Percentiles rank a stretch among this genome's conserved stretches.
Conservation (phyloP, 1,140 invertebrate genomes). For the Drosophila nikananu region DNA sequence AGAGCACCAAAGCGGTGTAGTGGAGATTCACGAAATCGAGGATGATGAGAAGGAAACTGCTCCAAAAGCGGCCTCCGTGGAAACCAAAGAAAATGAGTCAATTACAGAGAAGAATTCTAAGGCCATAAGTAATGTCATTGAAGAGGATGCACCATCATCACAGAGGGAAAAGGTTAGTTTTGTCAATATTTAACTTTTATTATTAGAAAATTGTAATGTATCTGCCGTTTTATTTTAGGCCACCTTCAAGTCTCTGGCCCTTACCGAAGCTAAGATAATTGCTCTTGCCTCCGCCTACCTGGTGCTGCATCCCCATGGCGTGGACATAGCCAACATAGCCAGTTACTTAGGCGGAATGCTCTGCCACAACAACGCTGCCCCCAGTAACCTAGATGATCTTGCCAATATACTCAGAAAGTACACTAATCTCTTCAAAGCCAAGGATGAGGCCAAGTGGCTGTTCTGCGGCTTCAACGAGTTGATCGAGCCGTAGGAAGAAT, state of each 20-base stretch:
- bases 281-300: slow-evolving; percentile 93
- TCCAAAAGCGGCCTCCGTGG: not conserved
- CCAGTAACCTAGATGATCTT: slow-evolving; percentile 89
- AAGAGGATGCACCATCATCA: not conserved
- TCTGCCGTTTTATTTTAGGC: slow-evolving; percentile 16
- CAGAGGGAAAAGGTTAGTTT: slow-evolving; percentile 30
- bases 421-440: slow-evolving; percentile 89
- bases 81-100: slow-evolving; percentile 30
- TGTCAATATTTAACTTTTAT: not conserved
- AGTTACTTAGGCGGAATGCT: slow-evolving; percentile 92
- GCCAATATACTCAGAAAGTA: slow-evolving; percentile 91
- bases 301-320: slow-evolving; percentile 95
- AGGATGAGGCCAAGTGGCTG: slow-evolving; percentile 87
- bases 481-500: slow-evolving; percentile 11
- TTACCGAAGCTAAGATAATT: slow-evolving; percentile 89
- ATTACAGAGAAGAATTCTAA: slow-evolving; percentile 31
- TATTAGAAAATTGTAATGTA: not conserved
- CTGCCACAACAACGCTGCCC: slow-evolving; percentile 86
- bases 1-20: slow-evolving; percentile 85
- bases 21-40: slow-evolving; percentile 86
- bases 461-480: slow-evolving; percentile 88
- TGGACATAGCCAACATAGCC: slow-evolving; percentile 93
- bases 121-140: slow-evolving; percentile 1
- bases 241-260: slow-evolving; percentile 82
- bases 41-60: slow-evolving; percentile 69